These are phyloP conservation scores for Jacana jacana DNA, from an alignment of 2,113 vertebrate species.

Conservation along the genomic window DNA sequence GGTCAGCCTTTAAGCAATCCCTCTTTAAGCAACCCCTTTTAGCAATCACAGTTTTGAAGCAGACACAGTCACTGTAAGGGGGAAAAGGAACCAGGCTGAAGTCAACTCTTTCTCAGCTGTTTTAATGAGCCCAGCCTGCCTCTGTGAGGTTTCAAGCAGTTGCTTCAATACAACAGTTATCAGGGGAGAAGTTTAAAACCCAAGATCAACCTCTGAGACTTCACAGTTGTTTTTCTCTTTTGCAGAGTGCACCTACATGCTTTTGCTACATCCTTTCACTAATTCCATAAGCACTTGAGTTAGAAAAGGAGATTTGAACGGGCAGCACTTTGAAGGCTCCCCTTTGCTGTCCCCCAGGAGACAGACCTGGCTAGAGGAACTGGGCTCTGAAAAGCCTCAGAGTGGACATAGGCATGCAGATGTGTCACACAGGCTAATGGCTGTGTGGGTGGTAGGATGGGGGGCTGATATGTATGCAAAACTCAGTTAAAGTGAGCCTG, in stretches of 20 bases:
- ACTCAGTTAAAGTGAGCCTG: not conserved
- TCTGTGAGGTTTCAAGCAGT: not conserved
- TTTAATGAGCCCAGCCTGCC: not conserved
- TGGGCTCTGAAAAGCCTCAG: not conserved
- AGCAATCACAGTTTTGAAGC: not conserved
- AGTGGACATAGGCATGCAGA: not conserved
- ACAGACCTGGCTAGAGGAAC: not conserved
- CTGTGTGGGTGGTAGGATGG: accelerated
- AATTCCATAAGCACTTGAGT: not conserved
- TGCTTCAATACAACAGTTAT: not conserved
- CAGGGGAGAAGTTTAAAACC: not conserved
- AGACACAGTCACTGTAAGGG: not conserved
- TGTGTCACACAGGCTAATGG: accelerated
- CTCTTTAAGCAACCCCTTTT: not conserved
- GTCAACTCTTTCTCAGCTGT: not conserved
- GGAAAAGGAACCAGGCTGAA: not conserved
- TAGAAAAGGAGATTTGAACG: not conserved
- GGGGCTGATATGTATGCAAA: not conserved
- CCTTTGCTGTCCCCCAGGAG: accelerated
- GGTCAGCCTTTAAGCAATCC: conserved; percentile 17
- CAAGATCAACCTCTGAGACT: not conserved
- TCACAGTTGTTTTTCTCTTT: not conserved
- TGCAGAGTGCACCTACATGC: not conserved
- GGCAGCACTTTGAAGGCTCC: too few species aligned
- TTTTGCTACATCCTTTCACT: not conserved